phyloP scores from a whole-genome alignment of 1,140 invertebrate species.

The Gryllus bimaculatus region DNA sequence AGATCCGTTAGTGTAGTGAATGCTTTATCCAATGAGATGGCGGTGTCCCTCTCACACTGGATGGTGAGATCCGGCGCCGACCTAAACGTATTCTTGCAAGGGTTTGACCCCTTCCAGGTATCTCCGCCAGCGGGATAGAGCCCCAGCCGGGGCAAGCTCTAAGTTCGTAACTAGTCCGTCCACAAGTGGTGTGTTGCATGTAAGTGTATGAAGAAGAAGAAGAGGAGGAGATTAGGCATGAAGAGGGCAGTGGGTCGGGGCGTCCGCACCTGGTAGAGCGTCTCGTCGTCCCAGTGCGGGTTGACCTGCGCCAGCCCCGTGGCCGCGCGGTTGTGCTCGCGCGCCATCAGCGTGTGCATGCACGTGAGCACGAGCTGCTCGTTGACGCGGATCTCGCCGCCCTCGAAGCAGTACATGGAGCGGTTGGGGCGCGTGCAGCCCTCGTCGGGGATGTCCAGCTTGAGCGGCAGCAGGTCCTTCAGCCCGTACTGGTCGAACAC shows the following conservation, averaged over 20 bases:
- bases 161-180: too few species aligned
- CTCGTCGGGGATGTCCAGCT: slow-evolving; percentile 81
- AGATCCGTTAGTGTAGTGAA: too few species aligned
- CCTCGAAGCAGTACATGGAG: slow-evolving; percentile 87
- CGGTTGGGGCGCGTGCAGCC: slow-evolving; percentile 82
- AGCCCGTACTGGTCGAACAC: slow-evolving; percentile 78
- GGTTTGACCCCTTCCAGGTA: too few species aligned
- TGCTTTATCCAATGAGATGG: too few species aligned
- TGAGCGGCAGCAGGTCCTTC: slow-evolving; percentile 81
- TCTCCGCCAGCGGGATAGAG: too few species aligned
- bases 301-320: slow-evolving; percentile 66
- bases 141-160: too few species aligned
- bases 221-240: too few species aligned
- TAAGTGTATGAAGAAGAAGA: slow-evolving; percentile 49
- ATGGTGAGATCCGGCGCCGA: too few species aligned
- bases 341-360: slow-evolving; percentile 82
- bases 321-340: slow-evolving; percentile 80
- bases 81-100: too few species aligned
- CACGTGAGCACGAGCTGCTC: slow-evolving; percentile 84
- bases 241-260: slow-evolving; percentile 31
- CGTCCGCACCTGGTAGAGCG: slow-evolving; percentile 61
- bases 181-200: too few species aligned
- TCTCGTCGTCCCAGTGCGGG: slow-evolving; percentile 93
- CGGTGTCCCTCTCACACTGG: too few species aligned
- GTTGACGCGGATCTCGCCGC: slow-evolving; percentile 87